Base-by-base conservation (phyloP, 2,888 invertebrate species). In the Euplagia quadripunctaria region DNA sequence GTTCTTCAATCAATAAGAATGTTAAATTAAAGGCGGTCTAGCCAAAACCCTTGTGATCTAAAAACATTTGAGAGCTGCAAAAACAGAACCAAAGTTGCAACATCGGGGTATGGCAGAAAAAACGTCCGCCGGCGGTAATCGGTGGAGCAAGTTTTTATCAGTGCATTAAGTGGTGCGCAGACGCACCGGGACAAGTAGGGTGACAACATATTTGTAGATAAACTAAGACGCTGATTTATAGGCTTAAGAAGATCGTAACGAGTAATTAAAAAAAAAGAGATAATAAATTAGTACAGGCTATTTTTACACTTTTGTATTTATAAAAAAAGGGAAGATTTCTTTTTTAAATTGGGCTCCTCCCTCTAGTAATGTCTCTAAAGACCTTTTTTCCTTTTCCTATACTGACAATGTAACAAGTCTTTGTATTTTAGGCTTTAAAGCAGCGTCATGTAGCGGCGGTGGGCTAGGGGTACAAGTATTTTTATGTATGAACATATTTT, bases 111-210 rank as follows among this genome's bases (percentile, higher is more conserved):
- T 49, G 51, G 49, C 52, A 70, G 63, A 70, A 77, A 83, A 80
- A 81, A 74, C 63, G 42, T 46, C 64, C 75, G 76, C 73, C 73
- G n/a, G 61, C 43, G 51, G 69, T 63, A 64, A 73, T 69, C 78
- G 75, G 73, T 70, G 61, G 71, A 66, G 74, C 64, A 43, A 63
- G 79, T 79, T 81, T 80, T 84, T 86, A 83, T 84, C 84, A 71
- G 78, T 76, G 74, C 77, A 75, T 78, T 79, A 81, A 80, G 82
- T 80, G 80, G 72, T 79, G 78, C 75, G 77, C 77, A 49, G 80
- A 75, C 80, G 80, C 77, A 76, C 9, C 51, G 58, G 16, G 55
- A 20, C 41, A 8, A 17, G 17, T 74, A 61, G 20, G 68, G 75
- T 17, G 68, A 51, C 73, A 72, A 72, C 11, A 16, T 9, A 6